Evolutionary conservation across 2,888 invertebrate species (phyloP).

Genomic region (Dynastes grantii): DNA sequence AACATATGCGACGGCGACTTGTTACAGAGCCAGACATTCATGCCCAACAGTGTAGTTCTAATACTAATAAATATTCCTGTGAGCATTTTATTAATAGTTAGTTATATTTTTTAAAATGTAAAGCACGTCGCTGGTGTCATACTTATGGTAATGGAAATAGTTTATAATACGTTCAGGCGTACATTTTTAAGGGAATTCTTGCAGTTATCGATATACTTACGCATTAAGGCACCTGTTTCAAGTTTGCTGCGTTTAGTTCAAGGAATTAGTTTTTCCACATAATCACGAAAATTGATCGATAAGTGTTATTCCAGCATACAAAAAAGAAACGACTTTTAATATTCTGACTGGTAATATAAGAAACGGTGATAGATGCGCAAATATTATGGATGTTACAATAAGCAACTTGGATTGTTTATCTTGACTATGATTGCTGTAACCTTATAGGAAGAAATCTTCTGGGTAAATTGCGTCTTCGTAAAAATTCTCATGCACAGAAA

Average conservation of each 20-base stretch:
- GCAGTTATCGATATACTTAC: too few relatives aligned
- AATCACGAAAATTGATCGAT: neutral
- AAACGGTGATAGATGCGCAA: constrained; percentile 6
- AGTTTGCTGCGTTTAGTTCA: too few relatives aligned
- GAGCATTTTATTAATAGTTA: too few relatives aligned
- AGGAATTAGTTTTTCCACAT: neutral
- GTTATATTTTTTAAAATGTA: too few relatives aligned
- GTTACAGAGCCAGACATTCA: neutral
- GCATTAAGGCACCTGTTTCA: too few relatives aligned
- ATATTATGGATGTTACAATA: neutral
- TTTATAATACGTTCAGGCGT: too few relatives aligned
- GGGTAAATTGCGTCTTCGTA: neutral
- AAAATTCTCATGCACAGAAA: neutral
- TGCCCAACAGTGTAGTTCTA: neutral
- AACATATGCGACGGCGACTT: constrained; percentile 19
- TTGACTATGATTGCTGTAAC: neutral
- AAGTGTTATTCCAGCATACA: neutral
- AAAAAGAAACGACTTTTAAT: neutral
- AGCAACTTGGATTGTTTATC: neutral
- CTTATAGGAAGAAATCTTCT: neutral
- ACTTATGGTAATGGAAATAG: too few relatives aligned
- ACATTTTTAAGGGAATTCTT: too few relatives aligned
- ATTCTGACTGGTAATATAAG: neutral
- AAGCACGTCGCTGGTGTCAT: too few relatives aligned
- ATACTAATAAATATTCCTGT: too few relatives aligned